phyloP scores from a whole-genome alignment of 2,113 vertebrate species.

The Pedionomus torquatus region DNA sequence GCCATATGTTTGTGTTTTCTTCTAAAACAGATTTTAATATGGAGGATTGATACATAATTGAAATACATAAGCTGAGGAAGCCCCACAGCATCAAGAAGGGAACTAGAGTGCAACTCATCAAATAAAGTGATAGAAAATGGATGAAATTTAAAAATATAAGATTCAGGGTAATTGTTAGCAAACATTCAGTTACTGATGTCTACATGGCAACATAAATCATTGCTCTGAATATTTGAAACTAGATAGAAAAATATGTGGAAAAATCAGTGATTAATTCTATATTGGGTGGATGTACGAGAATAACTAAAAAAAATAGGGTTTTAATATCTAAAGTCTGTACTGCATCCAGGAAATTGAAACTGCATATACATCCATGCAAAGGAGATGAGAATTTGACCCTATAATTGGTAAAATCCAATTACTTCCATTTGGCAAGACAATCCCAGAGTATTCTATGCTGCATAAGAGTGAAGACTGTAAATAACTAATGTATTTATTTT shows the following conservation, averaged over 20 bases:
- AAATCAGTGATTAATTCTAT: not conserved
- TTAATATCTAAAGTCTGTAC: not conserved
- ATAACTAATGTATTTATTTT: constrained; percentile 25
- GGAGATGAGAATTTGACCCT: constrained; percentile 2
- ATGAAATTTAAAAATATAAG: not conserved
- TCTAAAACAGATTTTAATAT: not conserved
- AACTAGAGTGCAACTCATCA: not conserved
- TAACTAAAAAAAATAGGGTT: not conserved
- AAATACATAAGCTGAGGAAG: not conserved
- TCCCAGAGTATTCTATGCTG: not conserved
- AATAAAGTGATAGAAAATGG: not conserved
- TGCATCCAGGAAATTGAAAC: not conserved
- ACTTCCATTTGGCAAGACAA: constrained; percentile 23
- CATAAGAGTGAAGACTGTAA: constrained; percentile 10
- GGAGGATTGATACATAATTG: not conserved
- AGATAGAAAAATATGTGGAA: not conserved
- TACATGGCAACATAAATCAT: not conserved
- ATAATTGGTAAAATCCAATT: not conserved
- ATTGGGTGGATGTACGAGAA: not conserved
- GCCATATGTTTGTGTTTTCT: not conserved
- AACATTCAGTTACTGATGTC: not conserved
- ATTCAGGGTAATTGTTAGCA: not conserved
- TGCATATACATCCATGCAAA: not conserved
- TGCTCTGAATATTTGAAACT: not conserved
- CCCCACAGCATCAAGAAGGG: not conserved